A percentile compares a stretch with the other conserved stretches of the same genome.
Conservation (phyloP, 30 jellyfish, hydroid and myxozoan genomes). For the Cassiopea xamachana region DNA sequence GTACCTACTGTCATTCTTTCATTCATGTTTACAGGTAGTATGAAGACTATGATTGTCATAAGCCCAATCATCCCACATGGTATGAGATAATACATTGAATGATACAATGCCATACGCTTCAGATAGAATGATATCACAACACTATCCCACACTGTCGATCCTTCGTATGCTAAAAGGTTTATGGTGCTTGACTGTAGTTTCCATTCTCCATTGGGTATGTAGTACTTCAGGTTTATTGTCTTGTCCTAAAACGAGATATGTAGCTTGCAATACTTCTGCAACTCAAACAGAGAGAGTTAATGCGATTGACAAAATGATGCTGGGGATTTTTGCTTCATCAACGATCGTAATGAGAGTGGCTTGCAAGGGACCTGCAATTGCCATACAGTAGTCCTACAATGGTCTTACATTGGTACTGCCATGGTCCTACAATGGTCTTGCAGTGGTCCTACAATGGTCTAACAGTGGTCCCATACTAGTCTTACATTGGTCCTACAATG, state of each 20-base stretch:
- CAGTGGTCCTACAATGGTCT: too few species aligned
- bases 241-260: conserved; percentile 22
- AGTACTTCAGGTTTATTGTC: conserved; percentile 46
- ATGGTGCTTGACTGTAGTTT: conserved; percentile 53
- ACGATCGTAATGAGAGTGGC: too few species aligned
- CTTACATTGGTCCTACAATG: too few species aligned
- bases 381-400: too few species aligned
- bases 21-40: conserved; percentile 82
- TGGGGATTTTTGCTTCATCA: too few species aligned
- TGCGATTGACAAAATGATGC: neutral
- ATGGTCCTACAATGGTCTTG: too few species aligned
- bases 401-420: too few species aligned
- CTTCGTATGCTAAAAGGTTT: conserved; percentile 5
- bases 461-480: too few species aligned
- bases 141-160: conserved; percentile 43
- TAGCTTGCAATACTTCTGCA: neutral
- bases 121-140: conserved; percentile 44
- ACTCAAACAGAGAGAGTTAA: neutral
- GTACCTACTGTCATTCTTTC: conserved; percentile 89
- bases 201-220: conserved; percentile 79
- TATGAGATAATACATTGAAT: conserved; percentile 80
- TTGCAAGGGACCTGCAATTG: too few species aligned
- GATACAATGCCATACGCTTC: conserved; percentile 75
- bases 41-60: conserved; percentile 75
- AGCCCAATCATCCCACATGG: conserved; percentile 86